These are phyloP conservation scores for Camponotus floridanus DNA, from an alignment of 1,140 invertebrate species.

Conservation along the genomic window DNA sequence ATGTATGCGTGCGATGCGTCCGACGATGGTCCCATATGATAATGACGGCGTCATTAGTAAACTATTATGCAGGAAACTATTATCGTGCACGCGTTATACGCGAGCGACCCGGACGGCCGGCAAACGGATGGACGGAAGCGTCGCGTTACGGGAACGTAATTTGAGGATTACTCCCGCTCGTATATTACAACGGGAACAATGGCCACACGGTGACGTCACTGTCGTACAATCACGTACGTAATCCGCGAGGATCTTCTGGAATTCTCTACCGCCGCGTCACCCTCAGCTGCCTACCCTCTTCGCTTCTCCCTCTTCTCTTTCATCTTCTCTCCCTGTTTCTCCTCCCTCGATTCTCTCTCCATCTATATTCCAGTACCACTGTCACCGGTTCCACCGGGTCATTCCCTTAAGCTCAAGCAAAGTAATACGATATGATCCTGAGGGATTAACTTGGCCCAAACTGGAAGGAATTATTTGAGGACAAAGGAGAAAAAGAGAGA, in stretches of 20 bases:
- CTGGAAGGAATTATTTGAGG: slow-evolving; percentile 66
- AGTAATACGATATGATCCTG: slow-evolving; percentile 68
- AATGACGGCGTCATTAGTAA: slow-evolving; percentile 73
- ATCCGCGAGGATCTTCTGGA: slow-evolving; percentile 78
- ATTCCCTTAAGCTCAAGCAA: slow-evolving; percentile 59
- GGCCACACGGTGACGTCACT: slow-evolving; percentile 67
- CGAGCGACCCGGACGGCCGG: slow-evolving; percentile 44
- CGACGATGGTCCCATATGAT: slow-evolving; percentile 53
- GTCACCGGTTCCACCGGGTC: slow-evolving; percentile 14
- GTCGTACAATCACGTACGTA: slow-evolving; percentile 79
- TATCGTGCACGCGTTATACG: slow-evolving; percentile 62
- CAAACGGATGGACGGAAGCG: slow-evolving; percentile 71
- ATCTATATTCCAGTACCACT: slow-evolving; percentile 37
- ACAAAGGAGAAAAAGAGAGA: not conserved
- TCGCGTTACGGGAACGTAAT: slow-evolving; percentile 76
- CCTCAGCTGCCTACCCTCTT: not conserved
- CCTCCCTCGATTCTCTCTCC: slow-evolving; percentile 4
- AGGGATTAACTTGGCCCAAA: slow-evolving; percentile 69
- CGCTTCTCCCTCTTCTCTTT: not conserved
- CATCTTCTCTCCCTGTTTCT: not conserved
- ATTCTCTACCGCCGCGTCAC: slow-evolving; percentile 62
- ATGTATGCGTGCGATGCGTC: not conserved
- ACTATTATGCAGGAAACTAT: slow-evolving; percentile 77
- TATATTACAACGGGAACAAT: slow-evolving; percentile 77
- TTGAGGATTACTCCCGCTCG: slow-evolving; percentile 78